A percentile compares a stretch with the other conserved stretches of the same genome.
Conservation (phyloP, 2,888 invertebrate genomes). For the Dione vanillae region DNA sequence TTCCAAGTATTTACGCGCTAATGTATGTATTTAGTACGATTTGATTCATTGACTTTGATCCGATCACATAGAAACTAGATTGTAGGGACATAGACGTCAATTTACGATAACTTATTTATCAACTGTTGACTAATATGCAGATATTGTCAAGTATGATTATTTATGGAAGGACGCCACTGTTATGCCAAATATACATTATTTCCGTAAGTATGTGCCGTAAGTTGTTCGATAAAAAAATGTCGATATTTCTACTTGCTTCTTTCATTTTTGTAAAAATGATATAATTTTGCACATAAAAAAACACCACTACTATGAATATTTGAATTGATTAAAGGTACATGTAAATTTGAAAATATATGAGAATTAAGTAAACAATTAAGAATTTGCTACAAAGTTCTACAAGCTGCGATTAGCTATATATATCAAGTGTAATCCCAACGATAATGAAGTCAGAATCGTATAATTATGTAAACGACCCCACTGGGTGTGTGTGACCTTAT, state of each 20-base stretch:
- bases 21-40: slow-evolving; percentile 16
- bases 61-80: slow-evolving; percentile 3
- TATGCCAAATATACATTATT: no score
- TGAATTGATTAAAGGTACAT: no score
- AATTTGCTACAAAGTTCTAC: no score
- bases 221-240: no score
- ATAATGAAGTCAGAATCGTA: background rate
- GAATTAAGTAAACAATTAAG: no score
- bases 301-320: no score
- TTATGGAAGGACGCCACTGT: background rate
- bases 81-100: slow-evolving; percentile 1
- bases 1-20: slow-evolving; percentile 2
- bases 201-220: no score
- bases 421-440: slow-evolving; percentile 2
- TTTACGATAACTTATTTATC: slow-evolving; percentile 10
- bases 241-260: background rate
- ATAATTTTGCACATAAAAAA: no score
- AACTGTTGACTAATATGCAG: slow-evolving; percentile 1
- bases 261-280: no score
- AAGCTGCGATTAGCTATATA: no score
- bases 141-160: background rate
- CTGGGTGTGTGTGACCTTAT: slow-evolving; percentile 20
- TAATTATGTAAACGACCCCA: slow-evolving; percentile 16
- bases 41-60: slow-evolving; percentile 14
- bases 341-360: no score